phyloP scores from a whole-genome alignment of 1,140 invertebrate genomes.

The Babylonia areolata region DNA sequence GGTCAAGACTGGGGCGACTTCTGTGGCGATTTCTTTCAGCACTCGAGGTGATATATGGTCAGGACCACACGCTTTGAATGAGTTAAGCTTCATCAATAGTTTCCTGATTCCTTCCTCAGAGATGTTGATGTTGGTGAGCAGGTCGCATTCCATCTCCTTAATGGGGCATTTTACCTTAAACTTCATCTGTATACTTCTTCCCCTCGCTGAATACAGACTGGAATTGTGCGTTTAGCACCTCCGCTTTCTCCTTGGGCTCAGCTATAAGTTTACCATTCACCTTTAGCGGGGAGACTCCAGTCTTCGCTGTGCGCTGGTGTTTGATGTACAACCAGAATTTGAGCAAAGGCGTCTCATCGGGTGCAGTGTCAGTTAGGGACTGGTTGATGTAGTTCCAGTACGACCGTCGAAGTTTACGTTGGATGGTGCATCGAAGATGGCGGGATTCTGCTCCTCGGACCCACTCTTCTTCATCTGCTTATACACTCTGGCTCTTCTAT shows the following conservation, averaged over 20 bases:
- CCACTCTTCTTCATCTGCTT: not conserved
- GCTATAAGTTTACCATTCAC: not conserved
- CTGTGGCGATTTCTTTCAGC: too few relatives aligned
- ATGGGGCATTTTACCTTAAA: not conserved
- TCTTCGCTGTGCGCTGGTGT: not conserved
- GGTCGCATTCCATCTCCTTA: not conserved
- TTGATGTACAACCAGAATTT: not conserved
- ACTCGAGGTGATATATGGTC: too few relatives aligned
- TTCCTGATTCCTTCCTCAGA: not conserved
- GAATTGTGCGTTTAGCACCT: not conserved
- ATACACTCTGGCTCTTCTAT: not conserved
- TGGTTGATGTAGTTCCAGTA: not conserved
- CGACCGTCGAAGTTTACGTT: not conserved
- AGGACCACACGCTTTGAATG: too few relatives aligned
- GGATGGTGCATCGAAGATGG: not conserved
- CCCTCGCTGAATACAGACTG: not conserved
- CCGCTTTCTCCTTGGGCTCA: not conserved
- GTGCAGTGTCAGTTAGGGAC: not conserved
- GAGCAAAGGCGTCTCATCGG: constrained; percentile 25
- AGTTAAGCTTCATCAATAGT: not conserved
- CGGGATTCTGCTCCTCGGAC: not conserved
- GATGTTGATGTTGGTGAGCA: not conserved
- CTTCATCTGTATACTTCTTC: not conserved
- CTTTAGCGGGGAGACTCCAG: not conserved
- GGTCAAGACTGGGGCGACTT: too few relatives aligned